A percentile compares a stretch with the other conserved stretches of the same genome.
Conservation (phyloP, 2,113 vertebrate genomes). For the Patagioenas fasciata region DNA sequence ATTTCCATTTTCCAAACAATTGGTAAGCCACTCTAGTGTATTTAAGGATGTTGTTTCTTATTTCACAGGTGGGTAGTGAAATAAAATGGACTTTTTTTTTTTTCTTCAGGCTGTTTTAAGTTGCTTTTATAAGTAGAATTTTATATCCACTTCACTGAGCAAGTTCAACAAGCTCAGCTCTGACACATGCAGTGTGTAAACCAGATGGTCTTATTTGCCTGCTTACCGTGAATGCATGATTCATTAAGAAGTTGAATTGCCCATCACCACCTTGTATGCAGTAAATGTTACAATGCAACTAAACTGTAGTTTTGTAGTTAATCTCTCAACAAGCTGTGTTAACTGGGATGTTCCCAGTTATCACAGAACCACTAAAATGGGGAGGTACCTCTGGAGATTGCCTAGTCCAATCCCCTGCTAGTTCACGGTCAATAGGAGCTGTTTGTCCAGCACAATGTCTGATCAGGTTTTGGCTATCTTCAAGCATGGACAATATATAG, state of each 20-base stretch:
- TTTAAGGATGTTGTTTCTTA: slow-evolving; percentile 43
- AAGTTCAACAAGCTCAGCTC: neutral
- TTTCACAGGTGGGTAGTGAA: slow-evolving; percentile 43
- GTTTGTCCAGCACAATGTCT: neutral
- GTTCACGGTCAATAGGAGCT: neutral
- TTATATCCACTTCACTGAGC: slow-evolving; percentile 1
- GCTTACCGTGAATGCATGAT: neutral
- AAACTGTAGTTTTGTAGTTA: neutral
- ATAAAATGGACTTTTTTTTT: neutral
- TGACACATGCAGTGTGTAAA: neutral
- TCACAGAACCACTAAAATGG: neutral
- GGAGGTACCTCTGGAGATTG: neutral
- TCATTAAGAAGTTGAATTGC: neutral
- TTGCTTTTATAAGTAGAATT: slow-evolving; percentile 33
- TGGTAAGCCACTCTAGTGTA: neutral
- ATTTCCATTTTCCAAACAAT: slow-evolving; percentile 1
- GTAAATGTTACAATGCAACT: neutral
- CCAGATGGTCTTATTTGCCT: neutral
- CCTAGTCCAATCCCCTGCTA: no score
- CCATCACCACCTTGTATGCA: neutral
- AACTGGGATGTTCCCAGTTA: neutral
- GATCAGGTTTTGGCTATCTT: neutral
- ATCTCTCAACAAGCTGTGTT: neutral
- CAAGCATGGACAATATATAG: neutral
- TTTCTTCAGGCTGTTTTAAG: slow-evolving; percentile 19